Evolutionary conservation across 2,888 invertebrate genomes (phyloP).

Genomic region (Agelastica alni): DNA sequence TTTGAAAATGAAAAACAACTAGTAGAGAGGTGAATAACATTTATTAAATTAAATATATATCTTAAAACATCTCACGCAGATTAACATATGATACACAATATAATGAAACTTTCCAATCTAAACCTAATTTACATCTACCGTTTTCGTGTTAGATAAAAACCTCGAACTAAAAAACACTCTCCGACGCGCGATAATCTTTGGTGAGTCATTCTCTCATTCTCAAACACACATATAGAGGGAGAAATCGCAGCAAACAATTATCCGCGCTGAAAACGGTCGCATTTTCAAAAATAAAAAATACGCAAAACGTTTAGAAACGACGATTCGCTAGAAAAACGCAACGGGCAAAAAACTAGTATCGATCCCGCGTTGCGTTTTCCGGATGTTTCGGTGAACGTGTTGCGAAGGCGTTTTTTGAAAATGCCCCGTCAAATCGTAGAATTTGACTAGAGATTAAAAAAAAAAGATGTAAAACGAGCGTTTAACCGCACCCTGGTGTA

Average conservation of each 20-base stretch:
- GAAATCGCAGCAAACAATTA: conserved; percentile 49
- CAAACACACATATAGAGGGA: conserved; percentile 47
- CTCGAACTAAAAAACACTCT: conserved; percentile 24
- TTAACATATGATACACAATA: conserved; percentile 55
- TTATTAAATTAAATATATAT: conserved; percentile 53
- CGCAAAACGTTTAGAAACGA: conserved; percentile 23
- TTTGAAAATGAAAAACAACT: conserved; percentile 3
- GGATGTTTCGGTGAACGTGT: conserved; percentile 43
- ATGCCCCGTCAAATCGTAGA: conserved; percentile 44
- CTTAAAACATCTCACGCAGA: conserved; percentile 51
- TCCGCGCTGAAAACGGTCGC: conserved; percentile 4
- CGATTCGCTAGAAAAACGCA: conserved; percentile 24
- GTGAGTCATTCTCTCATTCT: no score
- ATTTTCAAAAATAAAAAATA: conserved; percentile 16
- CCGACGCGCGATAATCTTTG: no score
- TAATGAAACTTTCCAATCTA: conserved; percentile 52
- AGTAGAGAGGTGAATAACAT: conserved; percentile 54
- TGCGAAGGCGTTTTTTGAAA: conserved; percentile 41
- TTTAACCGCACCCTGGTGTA: conserved; percentile 26
- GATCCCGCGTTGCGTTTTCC: conserved; percentile 33
- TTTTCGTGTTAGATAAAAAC: conserved; percentile 39
- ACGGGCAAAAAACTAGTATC: conserved; percentile 32
- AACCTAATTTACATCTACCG: conserved; percentile 37
- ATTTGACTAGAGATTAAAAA: conserved; percentile 17
- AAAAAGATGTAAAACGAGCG: conserved; percentile 28